A percentile compares a stretch with the other conserved stretches of the same genome.
Conservation (phyloP, 1,140 invertebrate species). For the Scaptomyza pallida region DNA sequence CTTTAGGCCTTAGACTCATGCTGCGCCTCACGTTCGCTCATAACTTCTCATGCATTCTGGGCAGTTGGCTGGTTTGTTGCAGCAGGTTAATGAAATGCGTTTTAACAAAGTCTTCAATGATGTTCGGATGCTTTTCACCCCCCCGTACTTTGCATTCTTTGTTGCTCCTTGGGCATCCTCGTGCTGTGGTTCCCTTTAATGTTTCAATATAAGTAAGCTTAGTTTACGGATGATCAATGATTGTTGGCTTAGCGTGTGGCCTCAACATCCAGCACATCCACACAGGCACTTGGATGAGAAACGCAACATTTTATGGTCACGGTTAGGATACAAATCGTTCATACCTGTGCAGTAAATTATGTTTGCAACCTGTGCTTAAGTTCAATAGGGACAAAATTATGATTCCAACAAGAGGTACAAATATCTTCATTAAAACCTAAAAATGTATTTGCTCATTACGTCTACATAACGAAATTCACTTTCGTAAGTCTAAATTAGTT, state of each 20-base stretch:
- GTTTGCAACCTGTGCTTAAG: too few relatives aligned
- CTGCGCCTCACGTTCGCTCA: conserved; percentile 56
- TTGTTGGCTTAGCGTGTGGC: conserved; percentile 76
- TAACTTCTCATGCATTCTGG: conserved; percentile 37
- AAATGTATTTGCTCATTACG: too few relatives aligned
- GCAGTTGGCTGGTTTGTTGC: conserved; percentile 26
- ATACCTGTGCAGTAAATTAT: conserved; percentile 13
- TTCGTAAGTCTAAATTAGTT: too few relatives aligned
- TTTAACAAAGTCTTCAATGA: conserved; percentile 69
- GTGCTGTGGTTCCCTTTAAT: conserved; percentile 50
- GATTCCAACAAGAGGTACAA: conserved; percentile 30
- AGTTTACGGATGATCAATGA: conserved; percentile 73
- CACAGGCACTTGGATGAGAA: conserved; percentile 48
- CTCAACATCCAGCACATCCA: conserved; percentile 4
- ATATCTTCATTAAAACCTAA: conserved; percentile 18
- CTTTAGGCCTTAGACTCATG: conserved; percentile 28
- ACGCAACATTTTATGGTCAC: conserved; percentile 46
- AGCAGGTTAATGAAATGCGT: conserved; percentile 81
- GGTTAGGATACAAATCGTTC: conserved; percentile 64
- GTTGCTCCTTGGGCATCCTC: conserved; percentile 19
- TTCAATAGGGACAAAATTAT: conserved; percentile 24
- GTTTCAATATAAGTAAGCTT: conserved; percentile 69
- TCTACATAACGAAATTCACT: too few relatives aligned
- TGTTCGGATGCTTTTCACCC: conserved; percentile 25
- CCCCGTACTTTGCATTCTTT: conserved; percentile 25